Evolutionary conservation across 2,888 invertebrate species (phyloP), one percentile per base, ranked within the genome.

Genomic region (Cosmia trapezina): DNA sequence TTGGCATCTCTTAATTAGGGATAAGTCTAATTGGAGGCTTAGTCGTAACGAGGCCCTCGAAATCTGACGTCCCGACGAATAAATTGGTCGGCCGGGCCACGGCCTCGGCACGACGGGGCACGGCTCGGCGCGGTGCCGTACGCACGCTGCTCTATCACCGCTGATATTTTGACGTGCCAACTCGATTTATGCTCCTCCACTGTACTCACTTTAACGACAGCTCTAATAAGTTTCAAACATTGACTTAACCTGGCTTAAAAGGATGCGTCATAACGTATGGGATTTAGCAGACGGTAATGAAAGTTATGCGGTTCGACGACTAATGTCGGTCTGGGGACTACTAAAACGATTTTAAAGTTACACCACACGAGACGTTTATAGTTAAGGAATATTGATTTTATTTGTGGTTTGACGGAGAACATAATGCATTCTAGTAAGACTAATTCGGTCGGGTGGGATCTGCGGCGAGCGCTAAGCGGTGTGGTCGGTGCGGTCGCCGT

Each of bases 1-100:
- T 96, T 96, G 96, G 96, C 96, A 96, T 96, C 96, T 96, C 96
- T 96, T 96, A 96, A 96, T 96, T 96, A 96, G 96, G 96, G 96
- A 96, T 96, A 96, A 96, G 96, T 96, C 96, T 96, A 96, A 96
- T 96, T 96, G 96, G 96, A 94, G 96, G 96, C 96, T 96, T 96
- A 96, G 96, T 94, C 93, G 96, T 96, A 96, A 96, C 96, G 96
- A 96, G 96, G 93, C 96, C 93, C 96, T 96, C 95, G 94, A 96
- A 96, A 96, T 96, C 96, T 96, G 96, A 96, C 96, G 96, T 95
- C 93, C 95, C 94, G 94, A 89, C 93, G 93, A 94, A 95, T 94
- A 95, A 96, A 96, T 96, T 95, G 96, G 95, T 93, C 91, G 94
- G 91, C 89, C 91, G 91, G 90, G 89, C 86, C 88, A 81, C 86